Evolutionary conservation across 2,888 invertebrate species (phyloP).

Genomic region (Platycheirus albimanus): DNA sequence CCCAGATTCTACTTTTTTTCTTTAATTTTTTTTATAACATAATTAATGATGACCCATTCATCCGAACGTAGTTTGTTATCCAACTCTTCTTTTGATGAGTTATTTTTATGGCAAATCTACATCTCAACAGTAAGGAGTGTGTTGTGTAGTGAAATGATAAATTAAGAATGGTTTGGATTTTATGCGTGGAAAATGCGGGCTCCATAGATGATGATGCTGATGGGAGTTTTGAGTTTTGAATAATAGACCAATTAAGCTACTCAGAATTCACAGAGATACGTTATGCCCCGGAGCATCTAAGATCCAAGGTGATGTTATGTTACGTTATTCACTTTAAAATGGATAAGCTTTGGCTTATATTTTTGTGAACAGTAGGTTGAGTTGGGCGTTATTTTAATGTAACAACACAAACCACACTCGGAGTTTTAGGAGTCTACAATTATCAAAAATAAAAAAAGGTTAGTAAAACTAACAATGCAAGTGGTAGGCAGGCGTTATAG

Average conservation of each 20-base stretch:
- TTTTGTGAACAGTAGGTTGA: background rate
- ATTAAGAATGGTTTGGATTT: constrained; percentile 51
- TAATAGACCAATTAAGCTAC: constrained; percentile 62
- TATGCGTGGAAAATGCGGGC: constrained; percentile 59
- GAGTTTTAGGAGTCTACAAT: background rate
- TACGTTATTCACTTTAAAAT: background rate
- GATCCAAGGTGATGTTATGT: background rate
- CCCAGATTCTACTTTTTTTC: constrained; percentile 32
- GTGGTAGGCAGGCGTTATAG: background rate
- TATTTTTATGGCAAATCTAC: constrained; percentile 47
- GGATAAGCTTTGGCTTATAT: constrained; percentile 2
- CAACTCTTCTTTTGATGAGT: constrained; percentile 49
- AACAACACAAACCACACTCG: constrained; percentile 12
- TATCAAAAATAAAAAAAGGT: constrained; percentile 16
- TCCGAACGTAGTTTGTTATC: constrained; percentile 32
- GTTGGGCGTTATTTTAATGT: constrained; percentile 11
- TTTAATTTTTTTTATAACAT: constrained; percentile 2
- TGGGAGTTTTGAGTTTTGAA: constrained; percentile 53
- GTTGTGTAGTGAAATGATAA: constrained; percentile 46
- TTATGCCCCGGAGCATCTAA: constrained; percentile 14
- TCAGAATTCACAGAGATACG: constrained; percentile 42
- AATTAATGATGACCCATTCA: constrained; percentile 57
- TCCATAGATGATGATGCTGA: constrained; percentile 26
- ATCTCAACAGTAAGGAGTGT: constrained; percentile 41
- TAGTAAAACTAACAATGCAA: constrained; percentile 27